A percentile compares a stretch with the other conserved stretches of the same genome.
These are phyloP conservation scores for Griposia aprilina DNA, from an alignment of 2,888 invertebrate species.

Conservation along the genomic window DNA sequence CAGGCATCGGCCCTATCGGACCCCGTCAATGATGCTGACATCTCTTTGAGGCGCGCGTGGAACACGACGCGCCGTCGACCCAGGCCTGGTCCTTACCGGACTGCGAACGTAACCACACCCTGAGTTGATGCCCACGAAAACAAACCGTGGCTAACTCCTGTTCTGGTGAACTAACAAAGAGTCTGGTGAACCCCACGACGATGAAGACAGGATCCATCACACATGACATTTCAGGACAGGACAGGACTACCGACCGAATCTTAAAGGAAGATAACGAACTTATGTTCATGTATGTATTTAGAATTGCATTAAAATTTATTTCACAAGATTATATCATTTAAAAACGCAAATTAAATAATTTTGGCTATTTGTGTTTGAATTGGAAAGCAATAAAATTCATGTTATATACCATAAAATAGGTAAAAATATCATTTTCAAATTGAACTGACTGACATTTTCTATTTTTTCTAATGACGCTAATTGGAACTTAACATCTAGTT, in stretches of 20 bases:
- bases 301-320: conserved; percentile 7
- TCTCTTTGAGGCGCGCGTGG: too few species aligned
- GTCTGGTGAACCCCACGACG: not conserved
- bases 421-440: not conserved
- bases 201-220: not conserved
- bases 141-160: not conserved
- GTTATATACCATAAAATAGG: not conserved
- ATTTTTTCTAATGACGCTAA: not conserved
- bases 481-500: not conserved
- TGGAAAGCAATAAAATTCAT: conserved; percentile 5
- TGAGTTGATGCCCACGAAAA: too few species aligned
- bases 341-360: conserved; percentile 13
- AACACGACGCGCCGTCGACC: too few species aligned
- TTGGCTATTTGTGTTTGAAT: not conserved
- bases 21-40: too few species aligned
- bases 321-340: conserved; percentile 12
- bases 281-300: not conserved
- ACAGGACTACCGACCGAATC: not conserved
- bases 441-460: not conserved
- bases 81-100: too few species aligned
- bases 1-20: too few species aligned
- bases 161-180: not conserved
- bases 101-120: too few species aligned
- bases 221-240: not conserved
- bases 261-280: conserved; percentile 8